Percentiles rank a stretch among this genome's conserved stretches.
phyloP scores from a whole-genome alignment of 2,888 invertebrate genomes.

The Cephus runcator region DNA sequence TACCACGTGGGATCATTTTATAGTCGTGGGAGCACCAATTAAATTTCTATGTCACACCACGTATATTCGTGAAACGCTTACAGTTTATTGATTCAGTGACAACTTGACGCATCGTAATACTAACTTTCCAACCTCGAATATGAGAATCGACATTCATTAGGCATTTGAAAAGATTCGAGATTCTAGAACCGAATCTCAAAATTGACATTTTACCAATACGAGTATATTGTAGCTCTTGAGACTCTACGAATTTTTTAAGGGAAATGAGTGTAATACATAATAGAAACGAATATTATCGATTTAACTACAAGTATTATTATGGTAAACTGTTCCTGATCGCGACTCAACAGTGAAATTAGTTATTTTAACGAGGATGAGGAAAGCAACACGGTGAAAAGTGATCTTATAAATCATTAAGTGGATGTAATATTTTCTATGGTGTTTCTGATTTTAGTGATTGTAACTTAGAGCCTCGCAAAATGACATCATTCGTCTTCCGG shows the following conservation, averaged over 20 bases:
- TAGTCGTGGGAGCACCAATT: background rate
- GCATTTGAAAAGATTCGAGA: background rate
- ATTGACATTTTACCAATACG: background rate
- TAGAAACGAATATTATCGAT: background rate
- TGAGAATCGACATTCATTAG: background rate
- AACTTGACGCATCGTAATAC: background rate
- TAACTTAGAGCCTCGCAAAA: background rate
- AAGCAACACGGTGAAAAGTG: background rate
- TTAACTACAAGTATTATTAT: background rate
- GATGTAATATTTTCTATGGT: background rate
- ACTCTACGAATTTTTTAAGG: background rate
- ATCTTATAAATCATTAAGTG: background rate
- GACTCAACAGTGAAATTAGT: background rate
- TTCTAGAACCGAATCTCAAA: background rate
- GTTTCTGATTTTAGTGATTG: background rate
- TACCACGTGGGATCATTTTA: background rate
- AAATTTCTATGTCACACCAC: background rate
- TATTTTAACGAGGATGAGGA: background rate
- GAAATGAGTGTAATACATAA: background rate
- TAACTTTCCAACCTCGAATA: background rate
- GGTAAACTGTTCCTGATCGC: background rate
- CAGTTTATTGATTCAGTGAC: background rate
- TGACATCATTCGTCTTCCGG: conserved; percentile 1
- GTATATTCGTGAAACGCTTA: background rate
- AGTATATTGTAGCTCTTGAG: no score